phyloP scores from a whole-genome alignment of 2,113 vertebrate genomes.

The Turdus rufiventris region DNA sequence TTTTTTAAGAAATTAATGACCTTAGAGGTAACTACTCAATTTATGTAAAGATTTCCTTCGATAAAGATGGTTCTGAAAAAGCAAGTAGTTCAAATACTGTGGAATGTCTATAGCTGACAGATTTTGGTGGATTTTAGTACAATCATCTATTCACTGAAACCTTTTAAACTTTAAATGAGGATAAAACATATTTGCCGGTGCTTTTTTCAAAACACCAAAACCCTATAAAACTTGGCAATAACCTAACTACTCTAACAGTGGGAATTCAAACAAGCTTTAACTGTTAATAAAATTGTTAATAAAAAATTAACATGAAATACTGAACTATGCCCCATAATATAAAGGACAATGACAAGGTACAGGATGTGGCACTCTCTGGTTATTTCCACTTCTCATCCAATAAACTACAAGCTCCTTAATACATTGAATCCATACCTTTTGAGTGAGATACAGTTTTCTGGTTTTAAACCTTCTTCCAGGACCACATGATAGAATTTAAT shows the following conservation, averaged over 20 bases:
- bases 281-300: neutral
- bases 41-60: neutral
- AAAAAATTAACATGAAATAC: neutral
- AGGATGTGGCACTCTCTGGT: neutral
- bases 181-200: neutral
- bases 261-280: neutral
- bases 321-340: neutral
- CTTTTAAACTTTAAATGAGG: neutral
- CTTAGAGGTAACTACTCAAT: neutral
- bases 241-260: neutral
- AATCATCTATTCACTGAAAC: neutral
- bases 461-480: neutral
- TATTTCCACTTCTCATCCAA: neutral
- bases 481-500: neutral
- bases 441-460: neutral
- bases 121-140: neutral
- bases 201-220: neutral
- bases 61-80: neutral
- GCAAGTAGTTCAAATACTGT: neutral
- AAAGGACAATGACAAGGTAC: neutral
- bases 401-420: neutral
- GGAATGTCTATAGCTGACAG: neutral
- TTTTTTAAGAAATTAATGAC: neutral
- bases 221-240: neutral
- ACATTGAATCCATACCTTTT: neutral